Percentiles rank a stretch among this genome's conserved stretches.
phyloP scores from a whole-genome alignment of 2,888 invertebrate species.

The Steinernema scapterisci region DNA sequence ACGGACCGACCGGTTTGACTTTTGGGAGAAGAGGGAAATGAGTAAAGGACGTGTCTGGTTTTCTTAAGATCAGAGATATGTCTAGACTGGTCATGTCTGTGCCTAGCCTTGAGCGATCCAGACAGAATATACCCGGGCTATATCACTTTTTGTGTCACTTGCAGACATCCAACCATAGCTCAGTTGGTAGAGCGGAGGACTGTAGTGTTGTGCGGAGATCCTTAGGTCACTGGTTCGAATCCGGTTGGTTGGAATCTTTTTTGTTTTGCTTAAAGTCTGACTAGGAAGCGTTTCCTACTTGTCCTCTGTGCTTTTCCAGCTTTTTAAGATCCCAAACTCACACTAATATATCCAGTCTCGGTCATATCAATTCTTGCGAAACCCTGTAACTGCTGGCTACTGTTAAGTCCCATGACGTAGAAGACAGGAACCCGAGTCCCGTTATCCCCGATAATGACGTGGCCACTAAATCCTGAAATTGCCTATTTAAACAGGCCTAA shows the following conservation, averaged over 20 bases:
- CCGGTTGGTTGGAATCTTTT: conserved; percentile 41
- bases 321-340: neutral
- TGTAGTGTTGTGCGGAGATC: conserved; percentile 42
- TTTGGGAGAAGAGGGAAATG: no score
- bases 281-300: no score
- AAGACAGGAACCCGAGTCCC: conserved; percentile 38
- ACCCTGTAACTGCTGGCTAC: neutral
- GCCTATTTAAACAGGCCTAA: neutral
- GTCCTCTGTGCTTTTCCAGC: neutral
- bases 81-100: no score
- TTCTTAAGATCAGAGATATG: no score
- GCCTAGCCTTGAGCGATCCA: no score
- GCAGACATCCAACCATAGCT: conserved; percentile 44
- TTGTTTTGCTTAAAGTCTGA: no score
- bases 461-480: conserved; percentile 32
- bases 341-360: conserved; percentile 22
- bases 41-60: no score
- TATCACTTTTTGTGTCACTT: no score
- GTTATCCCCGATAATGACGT: conserved; percentile 34
- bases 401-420: conserved; percentile 35
- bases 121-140: no score
- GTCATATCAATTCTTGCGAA: conserved; percentile 18
- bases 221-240: conserved; percentile 48
- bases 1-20: no score
- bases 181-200: conserved; percentile 54